Base-by-base conservation (phyloP, 2,113 vertebrate genomes). In the Onychorhynchus coronatus region DNA sequence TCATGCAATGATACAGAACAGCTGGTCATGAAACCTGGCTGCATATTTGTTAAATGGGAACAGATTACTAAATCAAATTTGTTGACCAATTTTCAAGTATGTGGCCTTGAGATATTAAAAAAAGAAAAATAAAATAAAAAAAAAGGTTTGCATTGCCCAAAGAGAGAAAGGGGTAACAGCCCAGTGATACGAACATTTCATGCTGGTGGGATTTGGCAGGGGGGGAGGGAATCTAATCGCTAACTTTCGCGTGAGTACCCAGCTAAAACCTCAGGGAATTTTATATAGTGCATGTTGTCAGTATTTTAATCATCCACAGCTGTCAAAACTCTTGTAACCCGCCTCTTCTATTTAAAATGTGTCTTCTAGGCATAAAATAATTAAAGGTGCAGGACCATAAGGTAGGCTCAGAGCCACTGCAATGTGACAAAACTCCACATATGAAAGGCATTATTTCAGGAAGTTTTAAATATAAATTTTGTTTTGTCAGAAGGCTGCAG, bases 321-420 rank as follows among this genome's bases (percentile, higher is more conserved):
- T 98, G 98, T 98, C 98, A 98, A 98, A 98, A 98, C 94, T 97
- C 98, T 97, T 98, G 98, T 98, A 98, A 98, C 97, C 98, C 98
- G 98, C 98, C 98, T 98, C 98, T 98, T 98, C 98, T 98, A 98
- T 98, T 98, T 98, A 98, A 98, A 98, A 98, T 98, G 97, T 98
- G 98, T 98, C 98, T 98, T 98, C 98, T 98, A 98, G 98, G 98
- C 98, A 98, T 98, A 98, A 98, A 98, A 98, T 98, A 98, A 98
- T 98, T 98, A 98, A 98, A 98, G 98, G 98, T 98, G 95, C 96
- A 97, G 98, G 98, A 96, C 98, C 97, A 97, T 97, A 98, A 98
- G 95, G 97, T 97, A 97, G 97, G 92, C 97, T 97, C 91, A 97
- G 98, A 97, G 98, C 97, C 75, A 91, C 95, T 96, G 97, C 98